Percentiles rank a stretch among this genome's conserved stretches.
Evolutionary conservation across 2,113 vertebrate genomes (phyloP).

Genomic region (Nestor notabilis): DNA sequence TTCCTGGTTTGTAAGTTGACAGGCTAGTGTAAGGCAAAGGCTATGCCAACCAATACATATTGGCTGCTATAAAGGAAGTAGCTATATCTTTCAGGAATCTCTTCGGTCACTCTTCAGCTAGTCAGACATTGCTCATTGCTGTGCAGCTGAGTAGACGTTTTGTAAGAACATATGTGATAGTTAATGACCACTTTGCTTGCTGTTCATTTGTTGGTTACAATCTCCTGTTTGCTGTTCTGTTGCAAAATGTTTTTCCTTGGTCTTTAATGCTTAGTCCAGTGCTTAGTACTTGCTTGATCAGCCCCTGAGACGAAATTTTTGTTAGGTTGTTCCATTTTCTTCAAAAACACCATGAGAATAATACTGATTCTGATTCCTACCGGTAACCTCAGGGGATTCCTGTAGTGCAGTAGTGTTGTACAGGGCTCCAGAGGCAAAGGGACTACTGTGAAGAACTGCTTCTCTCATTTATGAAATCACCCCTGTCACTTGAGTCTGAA

Average conservation of each 20-base stretch:
- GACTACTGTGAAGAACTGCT: not conserved
- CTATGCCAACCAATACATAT: accelerated
- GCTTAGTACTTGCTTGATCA: not conserved
- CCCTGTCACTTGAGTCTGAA: not conserved
- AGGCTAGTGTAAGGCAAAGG: not conserved
- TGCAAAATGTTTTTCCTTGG: not conserved
- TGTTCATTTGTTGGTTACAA: not conserved
- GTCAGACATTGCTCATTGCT: not conserved
- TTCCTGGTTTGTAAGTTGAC: not conserved
- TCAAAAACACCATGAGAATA: not conserved
- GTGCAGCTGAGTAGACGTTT: not conserved
- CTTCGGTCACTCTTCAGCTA: not conserved
- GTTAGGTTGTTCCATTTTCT: not conserved
- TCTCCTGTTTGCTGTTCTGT: not conserved
- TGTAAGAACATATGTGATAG: not conserved
- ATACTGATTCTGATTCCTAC: not conserved
- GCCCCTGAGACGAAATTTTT: not conserved
- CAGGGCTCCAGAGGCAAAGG: not conserved
- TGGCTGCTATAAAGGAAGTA: not conserved
- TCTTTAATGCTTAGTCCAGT: not conserved
- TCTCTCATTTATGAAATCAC: not conserved
- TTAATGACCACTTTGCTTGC: not conserved
- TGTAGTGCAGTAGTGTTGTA: not conserved
- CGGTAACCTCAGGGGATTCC: not conserved
- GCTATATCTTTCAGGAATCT: not conserved